These are phyloP conservation scores for Podotricha telesiphe DNA, from an alignment of 2,888 invertebrate genomes.

Conservation along the genomic window DNA sequence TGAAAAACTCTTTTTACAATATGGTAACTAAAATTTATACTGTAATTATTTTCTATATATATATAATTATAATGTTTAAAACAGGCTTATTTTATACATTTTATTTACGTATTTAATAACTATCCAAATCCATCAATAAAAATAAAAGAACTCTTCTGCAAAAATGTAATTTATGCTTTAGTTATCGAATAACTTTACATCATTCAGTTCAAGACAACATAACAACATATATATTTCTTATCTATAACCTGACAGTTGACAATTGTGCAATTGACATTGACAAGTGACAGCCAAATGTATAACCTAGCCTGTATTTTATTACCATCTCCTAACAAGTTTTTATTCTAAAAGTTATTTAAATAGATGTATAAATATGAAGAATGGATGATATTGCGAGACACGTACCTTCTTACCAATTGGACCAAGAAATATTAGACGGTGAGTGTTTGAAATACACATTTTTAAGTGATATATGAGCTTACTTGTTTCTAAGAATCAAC, in stretches of 20 bases:
- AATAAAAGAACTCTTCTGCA: too few relatives aligned
- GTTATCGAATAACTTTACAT: neutral
- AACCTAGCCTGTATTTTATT: slow-evolving; percentile 30
- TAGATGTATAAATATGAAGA: slow-evolving; percentile 77
- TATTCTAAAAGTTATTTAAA: slow-evolving; percentile 48
- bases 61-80: too few relatives aligned
- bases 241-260: slow-evolving; percentile 18
- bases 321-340: slow-evolving; percentile 32
- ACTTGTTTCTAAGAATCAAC: slow-evolving; percentile 54
- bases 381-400: slow-evolving; percentile 80
- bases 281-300: slow-evolving; percentile 38
- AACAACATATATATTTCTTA: neutral
- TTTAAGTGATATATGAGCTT: slow-evolving; percentile 48
- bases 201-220: neutral
- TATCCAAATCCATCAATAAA: too few relatives aligned
- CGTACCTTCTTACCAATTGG: slow-evolving; percentile 74
- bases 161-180: neutral
- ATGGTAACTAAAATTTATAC: too few relatives aligned
- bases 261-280: slow-evolving; percentile 10
- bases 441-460: slow-evolving; percentile 50
- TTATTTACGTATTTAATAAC: too few relatives aligned
- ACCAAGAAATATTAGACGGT: slow-evolving; percentile 80
- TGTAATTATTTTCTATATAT: too few relatives aligned
- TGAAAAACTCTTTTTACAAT: too few relatives aligned
- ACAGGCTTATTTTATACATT: too few relatives aligned